phyloP scores from a whole-genome alignment of 2,797 vertebrate genomes.

The Urocyon cinereoargenteus region DNA sequence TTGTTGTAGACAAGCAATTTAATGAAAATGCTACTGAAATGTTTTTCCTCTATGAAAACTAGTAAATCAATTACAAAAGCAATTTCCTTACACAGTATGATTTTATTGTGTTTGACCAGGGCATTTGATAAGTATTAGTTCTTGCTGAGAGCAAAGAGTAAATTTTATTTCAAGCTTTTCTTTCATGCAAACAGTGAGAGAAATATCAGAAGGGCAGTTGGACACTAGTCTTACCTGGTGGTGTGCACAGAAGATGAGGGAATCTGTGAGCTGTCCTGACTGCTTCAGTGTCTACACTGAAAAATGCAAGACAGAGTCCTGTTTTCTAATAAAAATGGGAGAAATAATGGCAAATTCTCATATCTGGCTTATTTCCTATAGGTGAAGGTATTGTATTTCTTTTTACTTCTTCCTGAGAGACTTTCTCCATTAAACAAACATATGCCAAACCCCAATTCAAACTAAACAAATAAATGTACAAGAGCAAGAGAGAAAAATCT shows the following conservation, averaged over 20 bases:
- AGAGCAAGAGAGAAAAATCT: neutral
- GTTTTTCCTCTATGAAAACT: constrained; percentile 83
- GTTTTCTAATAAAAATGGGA: neutral
- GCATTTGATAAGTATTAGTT: constrained; percentile 86
- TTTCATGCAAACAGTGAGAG: constrained; percentile 69
- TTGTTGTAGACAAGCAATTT: constrained; percentile 82
- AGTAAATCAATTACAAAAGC: constrained; percentile 88
- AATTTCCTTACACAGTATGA: constrained; percentile 85
- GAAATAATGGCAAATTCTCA: neutral
- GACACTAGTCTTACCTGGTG: neutral
- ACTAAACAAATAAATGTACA: constrained; percentile 19
- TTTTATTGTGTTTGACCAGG: constrained; percentile 87
- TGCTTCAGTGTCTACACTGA: neutral
- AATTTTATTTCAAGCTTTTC: constrained; percentile 83
- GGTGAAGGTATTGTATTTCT: neutral
- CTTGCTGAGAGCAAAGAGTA: constrained; percentile 85
- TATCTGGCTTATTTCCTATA: neutral
- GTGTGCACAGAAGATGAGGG: neutral
- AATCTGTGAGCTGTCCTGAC: neutral
- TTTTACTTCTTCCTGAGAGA: neutral
- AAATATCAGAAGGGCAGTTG: constrained; percentile 55
- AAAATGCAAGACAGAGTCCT: neutral
- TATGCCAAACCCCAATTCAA: neutral
- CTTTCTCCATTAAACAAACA: neutral
- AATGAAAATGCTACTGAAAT: constrained; percentile 87